Base-by-base conservation (phyloP, 2,888 invertebrate genomes). In the Phengaris arion region DNA sequence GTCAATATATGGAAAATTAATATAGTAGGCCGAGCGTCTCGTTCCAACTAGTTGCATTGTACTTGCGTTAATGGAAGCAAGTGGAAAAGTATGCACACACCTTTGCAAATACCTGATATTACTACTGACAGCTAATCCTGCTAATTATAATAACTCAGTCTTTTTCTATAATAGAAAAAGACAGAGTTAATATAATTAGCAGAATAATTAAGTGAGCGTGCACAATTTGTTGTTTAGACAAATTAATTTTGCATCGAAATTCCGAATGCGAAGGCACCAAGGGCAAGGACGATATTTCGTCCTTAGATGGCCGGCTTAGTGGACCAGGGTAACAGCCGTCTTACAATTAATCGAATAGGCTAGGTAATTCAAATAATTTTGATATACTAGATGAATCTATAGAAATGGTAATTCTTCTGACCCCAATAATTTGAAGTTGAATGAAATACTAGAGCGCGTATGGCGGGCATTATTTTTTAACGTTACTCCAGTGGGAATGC, bases 401-500 rank as follows among this genome's bases (percentile, higher is more conserved):
- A 48, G 6, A 5, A 6, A 48, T 48, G 48, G 48, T 48, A 48
- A 8, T 6, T 48, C 35, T 48, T 48, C 6, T 59, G 22, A 22
- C 9, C 9, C 22, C 22, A 59, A 59, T 59, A 59, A 9, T 59
- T 48, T 48, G 35, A 35, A 35, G 35, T 57, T 57, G 15, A 15
- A 7, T 15, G 57, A 55, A 15, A 59, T 10, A 59, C 8, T 46
- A 46, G 46, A 59, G 22, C 22, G 22, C 22, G 22, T 59, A 59
- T 22, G 7, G 46, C 12, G 4, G 7, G 22, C 51, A 48, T 51
- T 12, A 70, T 4, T 4, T 35, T 51, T 10, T 48, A 69, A 69
- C 48, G 51, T 69, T 15, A 70, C 70, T 51, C 70, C 69, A n/a
- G 46, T 10, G 70, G 15, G 46, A 48, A 69, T 51, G 15, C 70